A percentile compares a stretch with the other conserved stretches of the same genome.
phyloP scores from a whole-genome alignment of 2,888 invertebrate species.

The Agrypnus murinus region DNA sequence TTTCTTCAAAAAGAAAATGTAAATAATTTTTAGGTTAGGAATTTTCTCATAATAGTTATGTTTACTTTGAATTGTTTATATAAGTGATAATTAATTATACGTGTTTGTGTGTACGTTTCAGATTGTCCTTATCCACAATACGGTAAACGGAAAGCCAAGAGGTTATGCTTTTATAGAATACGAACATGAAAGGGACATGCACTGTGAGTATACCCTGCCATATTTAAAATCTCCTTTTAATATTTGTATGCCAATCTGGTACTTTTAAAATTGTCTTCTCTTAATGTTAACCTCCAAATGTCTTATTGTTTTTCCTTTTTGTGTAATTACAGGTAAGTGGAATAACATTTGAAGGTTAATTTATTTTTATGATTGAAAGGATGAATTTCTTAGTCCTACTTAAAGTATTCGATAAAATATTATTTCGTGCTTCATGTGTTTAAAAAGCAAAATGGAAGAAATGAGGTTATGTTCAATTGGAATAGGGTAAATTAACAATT shows the following conservation, averaged over 20 bases:
- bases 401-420: no score
- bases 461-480: no score
- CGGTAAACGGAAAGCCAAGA: constrained; percentile 92
- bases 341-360: neutral
- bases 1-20: no score
- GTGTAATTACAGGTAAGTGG: neutral
- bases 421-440: no score
- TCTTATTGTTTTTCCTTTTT: neutral
- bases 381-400: no score
- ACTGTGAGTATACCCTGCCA: constrained; percentile 86
- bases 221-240: neutral
- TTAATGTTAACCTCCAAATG: constrained; percentile 12
- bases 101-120: constrained; percentile 73
- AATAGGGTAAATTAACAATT: no score
- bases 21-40: neutral
- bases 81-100: no score
- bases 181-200: constrained; percentile 99
- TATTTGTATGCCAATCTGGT: constrained; percentile 34
- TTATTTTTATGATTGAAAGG: no score
- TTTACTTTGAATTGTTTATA: no score
- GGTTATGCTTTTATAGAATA: constrained; percentile 99
- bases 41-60: no score
- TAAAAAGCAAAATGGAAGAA: no score
- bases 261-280: constrained; percentile 12
- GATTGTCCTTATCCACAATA: constrained; percentile 93